Percentiles rank a stretch among this genome's conserved stretches.
Evolutionary conservation across 1,140 invertebrate genomes (phyloP).

Genomic region (Drosophila truncata): DNA sequence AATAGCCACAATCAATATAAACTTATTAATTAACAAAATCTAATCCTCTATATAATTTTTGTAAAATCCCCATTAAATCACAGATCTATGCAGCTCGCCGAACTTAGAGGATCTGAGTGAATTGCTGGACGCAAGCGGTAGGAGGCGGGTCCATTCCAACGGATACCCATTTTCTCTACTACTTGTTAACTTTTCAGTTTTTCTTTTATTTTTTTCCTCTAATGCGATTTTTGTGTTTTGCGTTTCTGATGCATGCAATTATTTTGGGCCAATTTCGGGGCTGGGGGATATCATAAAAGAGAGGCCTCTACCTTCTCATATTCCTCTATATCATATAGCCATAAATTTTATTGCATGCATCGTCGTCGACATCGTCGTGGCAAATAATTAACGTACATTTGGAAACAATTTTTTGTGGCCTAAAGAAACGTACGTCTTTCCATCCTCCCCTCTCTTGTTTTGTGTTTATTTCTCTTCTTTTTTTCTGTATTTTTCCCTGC

Average conservation of each 20-base stretch:
- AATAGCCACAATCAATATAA: neutral
- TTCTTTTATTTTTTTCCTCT: slow-evolving; percentile 20
- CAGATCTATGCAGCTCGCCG: slow-evolving; percentile 74
- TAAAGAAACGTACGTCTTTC: slow-evolving; percentile 23
- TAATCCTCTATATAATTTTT: slow-evolving; percentile 27
- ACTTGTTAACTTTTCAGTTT: slow-evolving; percentile 15
- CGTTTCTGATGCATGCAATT: slow-evolving; percentile 64
- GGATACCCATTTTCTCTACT: slow-evolving; percentile 21
- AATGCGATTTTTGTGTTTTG: slow-evolving; percentile 35
- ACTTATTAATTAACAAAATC: slow-evolving; percentile 2
- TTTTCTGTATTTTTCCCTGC: slow-evolving; percentile 26
- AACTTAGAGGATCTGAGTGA: slow-evolving; percentile 78
- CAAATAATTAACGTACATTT: slow-evolving; percentile 83
- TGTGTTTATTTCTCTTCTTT: neutral
- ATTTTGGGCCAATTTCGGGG: slow-evolving; percentile 64
- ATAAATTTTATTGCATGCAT: slow-evolving; percentile 81
- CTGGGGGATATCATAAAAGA: slow-evolving; percentile 21
- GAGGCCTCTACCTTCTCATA: slow-evolving; percentile 1
- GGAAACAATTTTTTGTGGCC: slow-evolving; percentile 73
- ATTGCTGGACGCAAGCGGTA: slow-evolving; percentile 81
- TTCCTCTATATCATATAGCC: slow-evolving; percentile 55
- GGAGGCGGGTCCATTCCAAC: slow-evolving; percentile 33
- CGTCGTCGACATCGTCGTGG: slow-evolving; percentile 57
- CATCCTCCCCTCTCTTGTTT: neutral
- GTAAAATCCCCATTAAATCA: slow-evolving; percentile 9